Percentiles rank a stretch among this genome's conserved stretches.
These are phyloP conservation scores for Halcyon senegalensis DNA, from an alignment of 2,113 vertebrate genomes.

Conservation along the genomic window DNA sequence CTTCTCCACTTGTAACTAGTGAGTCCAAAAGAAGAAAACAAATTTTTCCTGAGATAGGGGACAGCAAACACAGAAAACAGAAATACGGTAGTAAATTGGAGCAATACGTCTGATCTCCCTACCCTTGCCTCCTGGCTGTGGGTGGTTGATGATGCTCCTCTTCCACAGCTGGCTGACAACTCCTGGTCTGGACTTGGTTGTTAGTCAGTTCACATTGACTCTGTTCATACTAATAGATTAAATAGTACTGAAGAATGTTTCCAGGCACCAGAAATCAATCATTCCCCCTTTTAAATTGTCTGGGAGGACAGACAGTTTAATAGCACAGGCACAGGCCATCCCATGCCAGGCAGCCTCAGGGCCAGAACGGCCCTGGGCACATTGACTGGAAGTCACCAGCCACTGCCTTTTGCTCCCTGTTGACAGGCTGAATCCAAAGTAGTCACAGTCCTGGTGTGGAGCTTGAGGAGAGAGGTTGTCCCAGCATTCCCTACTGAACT, in stretches of 20 bases:
- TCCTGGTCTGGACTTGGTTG: neutral
- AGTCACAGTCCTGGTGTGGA: neutral
- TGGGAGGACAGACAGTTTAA: neutral
- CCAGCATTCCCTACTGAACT: neutral
- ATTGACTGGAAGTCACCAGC: neutral
- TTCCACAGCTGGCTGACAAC: neutral
- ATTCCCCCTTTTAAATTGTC: neutral
- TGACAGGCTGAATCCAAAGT: neutral
- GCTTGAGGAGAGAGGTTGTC: neutral
- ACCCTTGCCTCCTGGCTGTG: neutral
- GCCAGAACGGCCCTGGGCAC: neutral
- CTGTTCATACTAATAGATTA: conserved; percentile 33
- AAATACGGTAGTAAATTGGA: neutral
- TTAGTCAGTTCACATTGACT: neutral
- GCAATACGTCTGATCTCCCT: neutral
- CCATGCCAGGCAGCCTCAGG: neutral
- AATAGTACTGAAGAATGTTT: conserved; percentile 34
- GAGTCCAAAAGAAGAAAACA: neutral
- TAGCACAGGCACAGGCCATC: neutral
- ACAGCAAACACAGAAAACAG: neutral
- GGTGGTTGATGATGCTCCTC: neutral
- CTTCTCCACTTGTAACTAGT: neutral
- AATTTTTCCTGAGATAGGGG: neutral
- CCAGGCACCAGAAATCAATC: conserved; percentile 47
- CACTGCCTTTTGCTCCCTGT: neutral